Evolutionary conservation across 2,888 invertebrate genomes (phyloP).

Genomic region (Sepiola atlantica): DNA sequence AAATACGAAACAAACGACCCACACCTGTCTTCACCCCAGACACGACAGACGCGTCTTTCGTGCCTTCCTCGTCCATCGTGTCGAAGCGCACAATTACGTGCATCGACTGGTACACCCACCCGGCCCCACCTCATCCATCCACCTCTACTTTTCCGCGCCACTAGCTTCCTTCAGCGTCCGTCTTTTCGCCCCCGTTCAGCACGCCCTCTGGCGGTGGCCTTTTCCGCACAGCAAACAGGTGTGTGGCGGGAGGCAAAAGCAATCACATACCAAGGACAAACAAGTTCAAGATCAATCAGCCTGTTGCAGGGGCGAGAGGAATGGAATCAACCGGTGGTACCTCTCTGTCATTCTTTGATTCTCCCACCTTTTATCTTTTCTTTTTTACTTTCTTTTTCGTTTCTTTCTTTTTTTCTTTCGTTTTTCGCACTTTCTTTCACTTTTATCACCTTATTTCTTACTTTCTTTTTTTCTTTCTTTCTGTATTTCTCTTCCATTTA

Average conservation of each 20-base stretch:
- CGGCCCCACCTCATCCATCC: too few relatives aligned
- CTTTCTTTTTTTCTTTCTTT: not conserved
- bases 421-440: not conserved
- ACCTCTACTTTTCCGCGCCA: not conserved
- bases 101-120: too few relatives aligned
- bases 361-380: not conserved
- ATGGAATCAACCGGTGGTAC: not conserved
- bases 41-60: not conserved
- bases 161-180: constrained; percentile 9
- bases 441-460: not conserved
- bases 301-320: not conserved
- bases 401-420: not conserved
- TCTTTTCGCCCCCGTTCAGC: not conserved
- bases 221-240: not conserved
- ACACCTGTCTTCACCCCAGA: not conserved
- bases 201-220: not conserved
- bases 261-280: constrained; percentile 32
- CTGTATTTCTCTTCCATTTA: too few relatives aligned
- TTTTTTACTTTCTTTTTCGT: not conserved
- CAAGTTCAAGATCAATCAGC: constrained; percentile 32
- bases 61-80: not conserved
- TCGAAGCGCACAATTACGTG: not conserved
- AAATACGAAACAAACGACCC: not conserved
- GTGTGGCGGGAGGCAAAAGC: not conserved
- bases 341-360: not conserved